A percentile compares a stretch with the other conserved stretches of the same genome.
Evolutionary conservation across 2,797 vertebrate genomes (phyloP).

Genomic region (Telmatherina bonti): DNA sequence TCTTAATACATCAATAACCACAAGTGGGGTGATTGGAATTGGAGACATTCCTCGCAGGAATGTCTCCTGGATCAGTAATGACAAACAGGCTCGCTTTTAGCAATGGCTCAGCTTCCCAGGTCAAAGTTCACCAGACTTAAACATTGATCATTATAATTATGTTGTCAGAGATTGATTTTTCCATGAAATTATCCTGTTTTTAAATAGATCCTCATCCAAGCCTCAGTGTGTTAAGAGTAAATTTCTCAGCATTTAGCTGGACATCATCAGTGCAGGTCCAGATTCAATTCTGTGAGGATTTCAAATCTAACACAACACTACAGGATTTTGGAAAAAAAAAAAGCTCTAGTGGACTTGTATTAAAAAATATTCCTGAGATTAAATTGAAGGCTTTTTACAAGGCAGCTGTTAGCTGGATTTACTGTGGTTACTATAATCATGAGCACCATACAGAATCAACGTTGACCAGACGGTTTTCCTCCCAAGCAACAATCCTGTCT

Average conservation of each 20-base stretch:
- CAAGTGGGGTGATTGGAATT: too few relatives aligned
- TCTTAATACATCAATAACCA: neutral
- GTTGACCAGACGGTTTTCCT: constrained; percentile 41
- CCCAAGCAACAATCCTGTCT: constrained; percentile 46
- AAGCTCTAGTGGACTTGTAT: neutral
- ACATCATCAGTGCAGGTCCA: neutral
- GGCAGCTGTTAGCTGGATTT: constrained; percentile 22
- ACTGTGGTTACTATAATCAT: neutral
- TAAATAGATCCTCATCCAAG: neutral
- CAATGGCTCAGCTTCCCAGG: neutral
- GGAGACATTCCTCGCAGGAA: too few relatives aligned
- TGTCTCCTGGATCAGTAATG: neutral
- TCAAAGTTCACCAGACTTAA: constrained; percentile 4
- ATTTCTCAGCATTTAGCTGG: neutral
- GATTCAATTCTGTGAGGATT: constrained; percentile 1
- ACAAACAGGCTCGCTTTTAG: neutral
- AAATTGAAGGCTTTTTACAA: constrained; percentile 3
- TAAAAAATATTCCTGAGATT: constrained; percentile 16
- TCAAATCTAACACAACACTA: neutral
- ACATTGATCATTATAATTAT: neutral
- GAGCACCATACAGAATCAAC: constrained; percentile 18
- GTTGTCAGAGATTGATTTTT: neutral
- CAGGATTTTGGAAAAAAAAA: constrained; percentile 3
- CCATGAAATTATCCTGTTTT: neutral
- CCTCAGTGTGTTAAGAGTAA: neutral